Conservation (phyloP, 2,888 invertebrate species). For the Physocephala rufipes region DNA sequence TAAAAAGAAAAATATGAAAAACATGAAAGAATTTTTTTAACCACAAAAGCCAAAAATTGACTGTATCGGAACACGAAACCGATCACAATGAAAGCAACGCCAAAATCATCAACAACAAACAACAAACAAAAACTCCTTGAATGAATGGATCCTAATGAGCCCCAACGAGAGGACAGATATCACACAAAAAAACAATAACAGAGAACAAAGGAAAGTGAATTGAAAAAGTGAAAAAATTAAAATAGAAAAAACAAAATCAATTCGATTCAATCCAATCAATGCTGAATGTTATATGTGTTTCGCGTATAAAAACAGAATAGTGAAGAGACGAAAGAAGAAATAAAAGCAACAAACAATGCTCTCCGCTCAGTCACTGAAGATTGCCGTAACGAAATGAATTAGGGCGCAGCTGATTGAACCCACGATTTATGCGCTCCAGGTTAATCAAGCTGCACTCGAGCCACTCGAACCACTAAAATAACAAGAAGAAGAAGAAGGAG, state of each 20-base stretch:
- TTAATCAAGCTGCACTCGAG: conserved; percentile 52
- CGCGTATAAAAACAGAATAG: too few relatives aligned
- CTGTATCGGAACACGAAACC: background rate
- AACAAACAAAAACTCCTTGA: conserved; percentile 43
- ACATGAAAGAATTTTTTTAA: conserved; percentile 14
- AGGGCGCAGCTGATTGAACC: conserved; percentile 56
- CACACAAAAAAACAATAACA: background rate
- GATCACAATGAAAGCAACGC: conserved; percentile 29
- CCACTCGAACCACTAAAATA: background rate
- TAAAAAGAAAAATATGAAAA: too few relatives aligned
- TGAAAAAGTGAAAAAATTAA: conserved; percentile 5
- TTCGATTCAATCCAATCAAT: conserved; percentile 39
- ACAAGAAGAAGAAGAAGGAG: background rate
- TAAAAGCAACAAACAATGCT: background rate
- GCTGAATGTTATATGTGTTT: background rate
- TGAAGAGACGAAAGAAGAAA: background rate
- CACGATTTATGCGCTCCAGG: conserved; percentile 61
- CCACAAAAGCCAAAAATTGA: conserved; percentile 1
- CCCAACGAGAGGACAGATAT: conserved; percentile 7
- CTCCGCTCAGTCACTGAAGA: background rate
- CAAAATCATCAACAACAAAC: conserved; percentile 34
- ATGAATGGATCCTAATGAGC: conserved; percentile 61
- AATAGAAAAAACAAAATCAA: conserved; percentile 22
- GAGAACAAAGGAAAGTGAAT: conserved; percentile 14
- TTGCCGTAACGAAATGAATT: background rate